Evolutionary conservation across 2,797 vertebrate genomes (phyloP), one percentile per base, ranked within the genome.

Genomic region (Rousettus madagascariensis): DNA sequence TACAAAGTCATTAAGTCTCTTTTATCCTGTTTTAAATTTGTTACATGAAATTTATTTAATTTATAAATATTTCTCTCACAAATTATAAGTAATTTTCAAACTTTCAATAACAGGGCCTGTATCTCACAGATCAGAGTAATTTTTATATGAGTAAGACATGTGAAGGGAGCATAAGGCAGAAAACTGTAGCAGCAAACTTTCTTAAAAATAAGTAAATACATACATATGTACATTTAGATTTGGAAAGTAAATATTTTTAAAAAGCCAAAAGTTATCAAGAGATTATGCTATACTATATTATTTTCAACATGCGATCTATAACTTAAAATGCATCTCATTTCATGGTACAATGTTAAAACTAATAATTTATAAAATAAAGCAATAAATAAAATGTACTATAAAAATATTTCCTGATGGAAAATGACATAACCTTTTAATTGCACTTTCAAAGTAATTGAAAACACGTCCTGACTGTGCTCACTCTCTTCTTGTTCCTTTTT

Each of bases 261-360:
- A 69, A 59, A 80, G 10, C 8, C 43, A 83, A 88, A 89, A 91
- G 20, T 65, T 77, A 57, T 57, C 5, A 43, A 38, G 30, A 87
- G 9, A 85, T 36, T 74, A 51, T 80, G n/a, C 33, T 63, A 43
- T 71, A 80, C 22, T 74, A n/a, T 65, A 38, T 59, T 69, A 51
- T 71, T 80, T 63, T 77, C 20, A 38, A 78, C 4, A 75, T 19
- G 3, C 3, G 80, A 46, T 36, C 53, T 77, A 49, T 17, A 82
- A 84, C 26, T 93, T 46, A 82, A 86, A 78, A 77, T 87, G 19
- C 6, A 72, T n/a, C 38, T 77, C 24, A 75, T 92, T 82, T 86
- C n/a, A 43, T 41, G 61, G 49, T 30, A 69, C 12, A 55, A 38
- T 89, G 36, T 90, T 94, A 75, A 86, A 96, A 80, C 17, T 75